A percentile compares a stretch with the other conserved stretches of the same genome.
Conservation (phyloP, 2,113 vertebrate species). For the Xiphorhynchus elegans region DNA sequence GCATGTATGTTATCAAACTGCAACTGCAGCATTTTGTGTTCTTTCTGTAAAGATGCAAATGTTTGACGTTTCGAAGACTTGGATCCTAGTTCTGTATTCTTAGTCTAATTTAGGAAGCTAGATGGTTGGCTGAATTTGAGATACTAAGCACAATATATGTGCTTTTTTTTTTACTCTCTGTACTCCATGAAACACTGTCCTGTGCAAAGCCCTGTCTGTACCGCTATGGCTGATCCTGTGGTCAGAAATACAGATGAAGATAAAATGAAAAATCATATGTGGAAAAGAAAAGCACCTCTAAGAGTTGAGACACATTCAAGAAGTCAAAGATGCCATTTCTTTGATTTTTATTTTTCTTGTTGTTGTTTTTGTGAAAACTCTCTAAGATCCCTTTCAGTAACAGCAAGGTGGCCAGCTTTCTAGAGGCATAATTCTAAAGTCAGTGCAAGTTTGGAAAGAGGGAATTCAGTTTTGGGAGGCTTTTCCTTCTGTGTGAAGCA, state of each 20-base stretch:
- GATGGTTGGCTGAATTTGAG: background rate
- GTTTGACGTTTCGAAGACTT: background rate
- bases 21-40: background rate
- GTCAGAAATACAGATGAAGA: background rate
- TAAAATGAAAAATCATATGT: background rate
- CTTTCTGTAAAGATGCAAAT: background rate
- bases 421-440: background rate
- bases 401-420: background rate
- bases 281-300: background rate
- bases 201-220: background rate
- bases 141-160: background rate
- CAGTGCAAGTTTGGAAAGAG: background rate
- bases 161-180: background rate
- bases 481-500: background rate
- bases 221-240: background rate
- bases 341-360: background rate
- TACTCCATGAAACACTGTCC: background rate
- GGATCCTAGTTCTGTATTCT: background rate
- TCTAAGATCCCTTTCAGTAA: background rate
- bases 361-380: background rate
- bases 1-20: background rate
- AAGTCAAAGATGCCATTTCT: background rate
- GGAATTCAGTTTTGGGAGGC: background rate
- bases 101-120: background rate
- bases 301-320: background rate